phyloP scores from a whole-genome alignment of 2,888 invertebrate species.

The Aquatica leii region DNA sequence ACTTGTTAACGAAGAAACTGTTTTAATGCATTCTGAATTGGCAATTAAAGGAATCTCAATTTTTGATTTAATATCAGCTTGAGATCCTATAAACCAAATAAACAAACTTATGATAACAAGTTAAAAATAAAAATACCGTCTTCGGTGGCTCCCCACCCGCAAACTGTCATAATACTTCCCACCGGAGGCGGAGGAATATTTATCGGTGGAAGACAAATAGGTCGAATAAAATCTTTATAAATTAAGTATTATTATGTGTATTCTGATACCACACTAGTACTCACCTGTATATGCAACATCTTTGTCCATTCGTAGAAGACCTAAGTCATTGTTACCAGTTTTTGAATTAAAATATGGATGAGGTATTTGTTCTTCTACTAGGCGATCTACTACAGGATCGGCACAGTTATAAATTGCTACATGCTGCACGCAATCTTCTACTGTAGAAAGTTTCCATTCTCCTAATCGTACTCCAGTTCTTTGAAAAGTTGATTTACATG shows the following conservation, averaged over 20 bases:
- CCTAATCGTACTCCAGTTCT: conserved; percentile 58
- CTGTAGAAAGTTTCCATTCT: conserved; percentile 61
- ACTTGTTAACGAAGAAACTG: conserved; percentile 62
- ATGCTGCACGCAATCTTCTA: conserved; percentile 58
- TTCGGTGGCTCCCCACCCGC: conserved; percentile 59
- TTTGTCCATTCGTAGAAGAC: conserved; percentile 62
- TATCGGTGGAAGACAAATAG: conserved; percentile 51
- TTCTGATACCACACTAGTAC: conserved; percentile 9
- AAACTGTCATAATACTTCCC: conserved; percentile 52
- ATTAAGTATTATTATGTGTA: conserved; percentile 57
- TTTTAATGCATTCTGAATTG: conserved; percentile 63
- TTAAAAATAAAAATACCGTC: conserved; percentile 16
- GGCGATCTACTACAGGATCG: conserved; percentile 52
- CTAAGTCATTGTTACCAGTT: conserved; percentile 53
- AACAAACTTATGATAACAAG: conserved; percentile 26
- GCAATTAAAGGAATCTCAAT: conserved; percentile 67
- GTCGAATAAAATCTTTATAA: conserved; percentile 47
- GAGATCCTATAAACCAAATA: conserved; percentile 8
- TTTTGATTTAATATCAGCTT: conserved; percentile 66
- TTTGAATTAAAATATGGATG: conserved; percentile 48
- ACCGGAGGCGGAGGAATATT: conserved; percentile 45
- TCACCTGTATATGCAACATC: conserved; percentile 61
- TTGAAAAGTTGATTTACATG: not conserved
- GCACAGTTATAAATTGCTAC: conserved; percentile 46
- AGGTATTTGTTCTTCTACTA: conserved; percentile 46